These are phyloP conservation scores for Colossoma macropomum DNA, from an alignment of 2,113 vertebrate species.

Conservation along the genomic window DNA sequence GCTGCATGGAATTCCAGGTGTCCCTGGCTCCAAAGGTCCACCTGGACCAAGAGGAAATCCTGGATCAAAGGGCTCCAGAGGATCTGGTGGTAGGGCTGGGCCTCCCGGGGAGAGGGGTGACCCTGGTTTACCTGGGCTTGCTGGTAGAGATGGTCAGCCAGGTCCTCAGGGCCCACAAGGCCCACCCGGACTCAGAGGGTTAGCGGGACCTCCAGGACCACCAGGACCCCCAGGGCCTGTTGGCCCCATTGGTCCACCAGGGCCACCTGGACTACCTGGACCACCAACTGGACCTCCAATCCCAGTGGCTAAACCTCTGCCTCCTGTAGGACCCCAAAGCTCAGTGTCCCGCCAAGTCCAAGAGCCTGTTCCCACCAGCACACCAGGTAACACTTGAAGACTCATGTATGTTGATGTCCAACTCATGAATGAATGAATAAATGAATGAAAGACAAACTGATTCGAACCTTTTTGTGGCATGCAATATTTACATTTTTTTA, in stretches of 20 bases:
- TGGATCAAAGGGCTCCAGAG: conserved; percentile 91
- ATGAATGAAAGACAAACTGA: no score
- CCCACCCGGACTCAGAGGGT: conserved; percentile 85
- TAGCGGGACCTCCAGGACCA: conserved; percentile 82
- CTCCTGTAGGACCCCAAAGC: conserved; percentile 41
- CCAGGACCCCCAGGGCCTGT: conserved; percentile 84
- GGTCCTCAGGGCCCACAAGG: conserved; percentile 85
- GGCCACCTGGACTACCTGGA: conserved; percentile 86
- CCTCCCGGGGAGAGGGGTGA: conserved; percentile 89
- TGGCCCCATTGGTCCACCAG: conserved; percentile 86
- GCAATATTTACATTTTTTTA: not conserved
- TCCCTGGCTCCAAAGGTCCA: conserved; percentile 85
- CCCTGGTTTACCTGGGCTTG: conserved; percentile 81
- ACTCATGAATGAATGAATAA: no score
- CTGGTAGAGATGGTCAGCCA: conserved; percentile 84
- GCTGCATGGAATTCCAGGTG: conserved; percentile 79
- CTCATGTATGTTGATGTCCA: no score
- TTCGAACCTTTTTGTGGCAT: no score
- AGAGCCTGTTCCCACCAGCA: conserved; percentile 35
- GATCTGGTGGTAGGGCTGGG: conserved; percentile 89
- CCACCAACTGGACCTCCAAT: conserved; percentile 82
- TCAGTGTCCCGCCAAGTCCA: conserved; percentile 60
- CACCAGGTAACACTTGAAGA: conserved; percentile 58
- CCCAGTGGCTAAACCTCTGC: conserved; percentile 50
- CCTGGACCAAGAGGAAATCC: conserved; percentile 84